A percentile compares a stretch with the other conserved stretches of the same genome.
These are phyloP conservation scores for Paralichthys olivaceus DNA, from an alignment of 2,113 vertebrate species.

Conservation along the genomic window DNA sequence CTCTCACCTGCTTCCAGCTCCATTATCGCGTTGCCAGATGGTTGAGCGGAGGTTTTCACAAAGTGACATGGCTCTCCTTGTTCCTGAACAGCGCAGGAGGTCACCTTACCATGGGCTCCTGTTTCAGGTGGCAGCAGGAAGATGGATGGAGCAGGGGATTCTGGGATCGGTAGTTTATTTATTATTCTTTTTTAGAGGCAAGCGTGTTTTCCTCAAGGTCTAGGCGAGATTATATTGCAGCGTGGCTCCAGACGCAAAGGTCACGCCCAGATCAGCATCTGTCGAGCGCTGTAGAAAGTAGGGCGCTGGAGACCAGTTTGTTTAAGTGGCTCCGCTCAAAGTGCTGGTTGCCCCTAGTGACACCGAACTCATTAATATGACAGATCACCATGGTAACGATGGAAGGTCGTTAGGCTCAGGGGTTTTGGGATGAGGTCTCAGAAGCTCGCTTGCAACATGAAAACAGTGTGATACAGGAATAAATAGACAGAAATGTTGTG, in stretches of 20 bases:
- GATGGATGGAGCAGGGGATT: constrained; percentile 72
- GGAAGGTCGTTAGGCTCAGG: constrained; percentile 46
- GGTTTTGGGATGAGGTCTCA: constrained; percentile 55
- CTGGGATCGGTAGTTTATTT: constrained; percentile 69
- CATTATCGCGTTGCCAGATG: constrained; percentile 72
- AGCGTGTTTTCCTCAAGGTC: constrained; percentile 49
- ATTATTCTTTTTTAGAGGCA: constrained; percentile 18
- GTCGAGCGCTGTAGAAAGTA: constrained; percentile 40
- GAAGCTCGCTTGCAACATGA: constrained; percentile 8
- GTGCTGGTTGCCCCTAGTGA: constrained; percentile 45
- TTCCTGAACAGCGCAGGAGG: constrained; percentile 60
- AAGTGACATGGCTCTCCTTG: constrained; percentile 71
- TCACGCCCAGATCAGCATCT: constrained; percentile 33
- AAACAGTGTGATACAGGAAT: constrained; percentile 10
- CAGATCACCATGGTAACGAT: constrained; percentile 43
- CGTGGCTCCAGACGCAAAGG: constrained; percentile 28
- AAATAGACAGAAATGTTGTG: neutral
- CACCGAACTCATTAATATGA: constrained; percentile 58
- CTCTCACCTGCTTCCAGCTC: constrained; percentile 66
- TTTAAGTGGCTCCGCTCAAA: constrained; percentile 33
- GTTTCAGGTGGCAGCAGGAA: constrained; percentile 73
- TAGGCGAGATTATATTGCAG: constrained; percentile 14
- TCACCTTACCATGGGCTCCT: constrained; percentile 74
- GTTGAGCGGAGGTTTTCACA: constrained; percentile 66
- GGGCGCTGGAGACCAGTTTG: constrained; percentile 47